These are phyloP conservation scores for Ceratosolen fusciceps DNA, from an alignment of 1,140 invertebrate genomes.

Conservation along the genomic window DNA sequence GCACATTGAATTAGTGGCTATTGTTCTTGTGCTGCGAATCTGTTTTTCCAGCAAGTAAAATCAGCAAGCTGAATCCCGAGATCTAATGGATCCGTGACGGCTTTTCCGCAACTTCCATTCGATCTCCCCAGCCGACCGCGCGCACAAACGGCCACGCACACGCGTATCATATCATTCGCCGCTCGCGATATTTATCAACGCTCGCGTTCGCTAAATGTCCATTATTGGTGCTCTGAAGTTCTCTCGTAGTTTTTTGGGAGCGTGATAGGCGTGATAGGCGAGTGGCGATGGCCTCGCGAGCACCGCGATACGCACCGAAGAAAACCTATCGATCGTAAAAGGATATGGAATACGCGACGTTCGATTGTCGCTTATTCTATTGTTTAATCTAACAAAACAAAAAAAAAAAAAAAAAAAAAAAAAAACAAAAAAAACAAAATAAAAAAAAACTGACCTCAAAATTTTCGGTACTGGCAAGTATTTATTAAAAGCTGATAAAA, in stretches of 20 bases:
- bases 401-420: neutral
- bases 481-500: neutral
- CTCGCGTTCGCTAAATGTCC: neutral
- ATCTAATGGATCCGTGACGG: constrained; percentile 12
- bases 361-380: neutral
- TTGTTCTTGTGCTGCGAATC: constrained; percentile 4
- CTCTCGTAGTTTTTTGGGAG: neutral
- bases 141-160: neutral
- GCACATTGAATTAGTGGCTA: neutral
- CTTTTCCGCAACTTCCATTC: neutral
- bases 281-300: neutral
- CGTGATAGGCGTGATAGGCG: neutral
- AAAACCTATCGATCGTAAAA: neutral
- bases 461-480: too few species aligned
- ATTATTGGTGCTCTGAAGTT: neutral
- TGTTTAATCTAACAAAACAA: neutral
- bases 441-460: too few species aligned
- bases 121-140: neutral
- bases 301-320: neutral
- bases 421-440: too few species aligned
- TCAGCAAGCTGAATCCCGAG: constrained; percentile 10
- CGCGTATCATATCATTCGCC: neutral
- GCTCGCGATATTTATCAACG: neutral
- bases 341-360: neutral
- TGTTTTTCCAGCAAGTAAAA: constrained; percentile 4